These are phyloP conservation scores for Ornithorhynchus anatinus DNA, from an alignment of 2,113 vertebrate genomes.

Conservation along the genomic window DNA sequence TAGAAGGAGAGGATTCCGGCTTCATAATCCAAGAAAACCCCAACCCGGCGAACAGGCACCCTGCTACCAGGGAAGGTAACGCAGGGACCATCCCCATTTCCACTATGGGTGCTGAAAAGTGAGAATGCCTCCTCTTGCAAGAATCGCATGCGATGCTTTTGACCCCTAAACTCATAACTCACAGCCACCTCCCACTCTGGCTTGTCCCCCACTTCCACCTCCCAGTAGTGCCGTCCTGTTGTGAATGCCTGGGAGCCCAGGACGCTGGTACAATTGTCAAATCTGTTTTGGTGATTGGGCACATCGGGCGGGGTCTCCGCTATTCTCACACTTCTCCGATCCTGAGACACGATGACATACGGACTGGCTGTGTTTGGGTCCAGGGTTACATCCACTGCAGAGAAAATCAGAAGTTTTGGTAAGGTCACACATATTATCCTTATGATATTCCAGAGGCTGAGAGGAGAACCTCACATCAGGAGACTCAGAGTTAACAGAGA, in stretches of 20 bases:
- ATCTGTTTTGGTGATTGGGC: slow-evolving; percentile 55
- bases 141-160: slow-evolving; percentile 58
- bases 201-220: slow-evolving; percentile 70
- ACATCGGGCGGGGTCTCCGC: slow-evolving; percentile 58
- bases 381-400: slow-evolving; percentile 62
- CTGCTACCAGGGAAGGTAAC: slow-evolving; percentile 69
- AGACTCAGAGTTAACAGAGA: too few species aligned
- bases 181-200: slow-evolving; percentile 71
- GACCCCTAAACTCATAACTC: slow-evolving; percentile 64
- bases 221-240: slow-evolving; percentile 70
- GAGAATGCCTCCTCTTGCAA: slow-evolving; percentile 66
- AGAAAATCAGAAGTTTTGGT: slow-evolving; percentile 50
- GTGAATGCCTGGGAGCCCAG: slow-evolving; percentile 66
- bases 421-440: too few species aligned
- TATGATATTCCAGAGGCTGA: too few species aligned
- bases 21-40: slow-evolving; percentile 85
- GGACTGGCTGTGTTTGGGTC: slow-evolving; percentile 65
- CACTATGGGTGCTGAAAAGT: slow-evolving; percentile 63
- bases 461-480: too few species aligned
- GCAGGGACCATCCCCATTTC: slow-evolving; percentile 76
- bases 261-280: slow-evolving; percentile 68
- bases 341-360: slow-evolving; percentile 60
- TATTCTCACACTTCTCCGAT: slow-evolving; percentile 68
- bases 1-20: slow-evolving; percentile 88
- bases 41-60: slow-evolving; percentile 74